Conservation (phyloP, 2,113 vertebrate species). For the Ahaetulla prasina region DNA sequence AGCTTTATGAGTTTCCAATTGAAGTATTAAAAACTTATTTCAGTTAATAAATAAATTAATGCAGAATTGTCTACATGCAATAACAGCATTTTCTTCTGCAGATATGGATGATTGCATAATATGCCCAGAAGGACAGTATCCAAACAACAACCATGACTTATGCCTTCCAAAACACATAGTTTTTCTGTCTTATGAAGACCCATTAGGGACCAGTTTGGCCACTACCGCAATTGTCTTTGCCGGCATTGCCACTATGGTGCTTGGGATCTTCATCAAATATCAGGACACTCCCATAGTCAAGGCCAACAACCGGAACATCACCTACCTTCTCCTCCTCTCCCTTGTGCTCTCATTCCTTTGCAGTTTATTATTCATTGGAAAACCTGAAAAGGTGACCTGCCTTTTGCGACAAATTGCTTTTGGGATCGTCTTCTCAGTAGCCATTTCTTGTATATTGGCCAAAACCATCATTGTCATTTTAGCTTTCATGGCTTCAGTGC, state of each 20-base stretch:
- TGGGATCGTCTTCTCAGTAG: neutral
- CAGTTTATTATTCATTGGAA: neutral
- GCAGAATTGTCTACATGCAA: neutral
- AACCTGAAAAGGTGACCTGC: neutral
- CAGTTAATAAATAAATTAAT: neutral
- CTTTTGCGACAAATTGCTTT: neutral
- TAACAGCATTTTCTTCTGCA: neutral
- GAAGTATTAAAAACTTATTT: neutral
- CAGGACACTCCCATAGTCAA: neutral
- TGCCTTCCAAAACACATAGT: neutral
- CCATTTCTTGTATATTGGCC: neutral
- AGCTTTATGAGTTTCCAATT: neutral
- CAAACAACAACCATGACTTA: neutral
- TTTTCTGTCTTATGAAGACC: neutral
- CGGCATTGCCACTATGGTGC: neutral
- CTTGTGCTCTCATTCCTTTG: neutral
- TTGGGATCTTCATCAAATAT: neutral
- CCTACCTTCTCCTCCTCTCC: neutral
- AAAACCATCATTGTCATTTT: neutral
- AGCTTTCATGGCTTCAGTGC: neutral
- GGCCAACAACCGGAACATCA: neutral
- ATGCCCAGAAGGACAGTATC: neutral
- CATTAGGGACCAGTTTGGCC: neutral
- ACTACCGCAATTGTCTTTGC: neutral
- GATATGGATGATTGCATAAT: neutral